Conservation (phyloP, 2,888 invertebrate genomes). For the Catocala nupta region DNA sequence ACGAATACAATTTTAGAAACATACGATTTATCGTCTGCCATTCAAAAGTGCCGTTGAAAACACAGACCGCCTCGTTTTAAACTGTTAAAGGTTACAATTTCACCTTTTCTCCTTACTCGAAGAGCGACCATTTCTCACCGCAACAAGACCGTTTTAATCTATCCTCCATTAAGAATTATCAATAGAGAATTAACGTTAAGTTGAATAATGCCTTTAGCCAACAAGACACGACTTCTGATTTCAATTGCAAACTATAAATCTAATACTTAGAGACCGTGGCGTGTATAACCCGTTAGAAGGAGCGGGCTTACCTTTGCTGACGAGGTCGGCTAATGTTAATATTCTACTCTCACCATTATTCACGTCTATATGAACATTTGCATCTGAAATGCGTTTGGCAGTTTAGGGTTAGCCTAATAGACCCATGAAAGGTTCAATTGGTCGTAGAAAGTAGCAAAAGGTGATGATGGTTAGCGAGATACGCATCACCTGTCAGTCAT, state of each 20-base stretch:
- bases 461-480: slow-evolving; percentile 15
- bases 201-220: slow-evolving; percentile 58
- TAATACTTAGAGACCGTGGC: slow-evolving; percentile 54
- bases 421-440: slow-evolving; percentile 21
- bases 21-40: not conserved
- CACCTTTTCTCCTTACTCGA: slow-evolving; percentile 6
- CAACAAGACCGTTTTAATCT: slow-evolving; percentile 41
- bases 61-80: too few relatives aligned
- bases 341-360: slow-evolving; percentile 43
- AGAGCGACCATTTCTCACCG: slow-evolving; percentile 9
- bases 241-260: slow-evolving; percentile 64
- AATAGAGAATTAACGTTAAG: slow-evolving; percentile 51
- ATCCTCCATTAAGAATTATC: slow-evolving; percentile 46
- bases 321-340: slow-evolving; percentile 63
- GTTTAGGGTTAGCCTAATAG: slow-evolving; percentile 29
- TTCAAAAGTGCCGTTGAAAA: not conserved
- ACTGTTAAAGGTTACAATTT: slow-evolving; percentile 6
- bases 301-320: slow-evolving; percentile 64
- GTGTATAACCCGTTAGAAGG: slow-evolving; percentile 45
- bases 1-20: too few relatives aligned
- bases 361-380: slow-evolving; percentile 30
- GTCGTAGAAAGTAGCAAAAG: slow-evolving; percentile 28
- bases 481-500: slow-evolving; percentile 22
- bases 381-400: slow-evolving; percentile 35
- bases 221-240: slow-evolving; percentile 70